Base-by-base conservation (phyloP, 1,140 invertebrate genomes). In the Antheraea mylitta region DNA sequence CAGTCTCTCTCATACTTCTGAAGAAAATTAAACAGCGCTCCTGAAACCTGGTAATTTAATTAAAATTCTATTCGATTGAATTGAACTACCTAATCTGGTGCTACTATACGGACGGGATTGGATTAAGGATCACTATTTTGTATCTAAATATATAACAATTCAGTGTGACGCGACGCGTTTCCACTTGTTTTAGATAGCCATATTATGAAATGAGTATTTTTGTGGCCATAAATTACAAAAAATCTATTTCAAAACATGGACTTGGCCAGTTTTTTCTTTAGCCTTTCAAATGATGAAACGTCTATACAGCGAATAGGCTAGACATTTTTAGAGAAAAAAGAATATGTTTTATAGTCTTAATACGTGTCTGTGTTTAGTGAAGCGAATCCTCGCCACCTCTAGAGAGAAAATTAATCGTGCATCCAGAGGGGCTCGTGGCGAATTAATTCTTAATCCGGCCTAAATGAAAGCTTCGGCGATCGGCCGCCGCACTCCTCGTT, bases 371-470 rank as follows among this genome's bases (percentile, higher is more conserved):
- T 30, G 18, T 58, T 66, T 72, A 72, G 63, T 67, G 62, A 67
- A 58, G 67, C 82, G 94, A 74, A 79, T 78, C 77, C 80, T 64
- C 70, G 71, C 59, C 38, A 62, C 18, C 67, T 63, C 67, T 68
- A 70, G 74, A 61, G 69, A 70, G 73, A 66, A 78, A 80, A 79
- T 80, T 82, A 82, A 80, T 82, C 74, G 78, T 66, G 72, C 64
- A 76, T 80, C 74, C 65, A 66, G 59, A 71, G 68, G 67, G 68
- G 68, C 71, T 68, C 68, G 64, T 68, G 69, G 72, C 42, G 73
- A 83, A 81, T 81, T 81, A 81, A 81, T 81, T 80, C 76, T 79
- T 79, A 82, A 82, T 82, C 81, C 78, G 67, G 70, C 61, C 72
- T 65, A 74, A 77, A 78, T 79, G 74, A 76, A 74, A 61, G 67